Conservation (phyloP, 1,140 invertebrate genomes). For the Carcinoscorpius rotundicauda region DNA sequence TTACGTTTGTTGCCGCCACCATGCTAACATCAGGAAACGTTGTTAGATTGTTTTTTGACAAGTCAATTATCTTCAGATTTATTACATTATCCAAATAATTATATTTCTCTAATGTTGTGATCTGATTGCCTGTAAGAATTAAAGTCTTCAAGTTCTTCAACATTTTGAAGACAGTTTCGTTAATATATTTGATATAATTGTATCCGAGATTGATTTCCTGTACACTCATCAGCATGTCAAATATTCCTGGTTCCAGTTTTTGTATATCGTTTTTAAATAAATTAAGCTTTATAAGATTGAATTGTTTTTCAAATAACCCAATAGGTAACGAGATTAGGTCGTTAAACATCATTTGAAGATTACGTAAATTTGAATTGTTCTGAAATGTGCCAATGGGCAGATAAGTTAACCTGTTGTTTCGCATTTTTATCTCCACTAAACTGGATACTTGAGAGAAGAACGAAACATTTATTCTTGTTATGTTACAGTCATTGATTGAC, state of each 20-base stretch:
- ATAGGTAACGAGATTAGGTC: conserved; percentile 61
- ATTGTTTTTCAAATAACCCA: conserved; percentile 42
- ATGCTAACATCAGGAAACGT: conserved; percentile 19
- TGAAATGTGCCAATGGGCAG: conserved; percentile 11
- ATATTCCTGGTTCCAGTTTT: conserved; percentile 10
- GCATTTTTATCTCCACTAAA: neutral
- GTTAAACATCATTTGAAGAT: conserved; percentile 61
- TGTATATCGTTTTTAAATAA: conserved; percentile 17
- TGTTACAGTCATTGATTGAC: conserved; percentile 17
- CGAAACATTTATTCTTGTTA: conserved; percentile 7
- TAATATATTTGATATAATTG: conserved; percentile 21
- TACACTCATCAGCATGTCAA: conserved; percentile 17
- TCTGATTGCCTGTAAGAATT: conserved; percentile 3
- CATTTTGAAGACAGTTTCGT: neutral
- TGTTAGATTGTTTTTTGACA: conserved; percentile 17
- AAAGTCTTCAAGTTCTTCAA: conserved; percentile 3
- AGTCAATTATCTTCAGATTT: conserved; percentile 13
- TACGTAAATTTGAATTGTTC: conserved; percentile 40
- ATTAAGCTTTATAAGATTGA: conserved; percentile 10
- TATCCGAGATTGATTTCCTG: conserved; percentile 16
- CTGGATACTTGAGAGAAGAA: conserved; percentile 9
- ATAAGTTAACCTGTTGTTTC: conserved; percentile 8
- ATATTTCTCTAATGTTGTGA: neutral
- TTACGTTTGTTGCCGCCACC: conserved; percentile 17
- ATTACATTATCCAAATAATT: conserved; percentile 15